Evolutionary conservation across 2,797 vertebrate species (phyloP).

Genomic region (Sphaeramia orbicularis): DNA sequence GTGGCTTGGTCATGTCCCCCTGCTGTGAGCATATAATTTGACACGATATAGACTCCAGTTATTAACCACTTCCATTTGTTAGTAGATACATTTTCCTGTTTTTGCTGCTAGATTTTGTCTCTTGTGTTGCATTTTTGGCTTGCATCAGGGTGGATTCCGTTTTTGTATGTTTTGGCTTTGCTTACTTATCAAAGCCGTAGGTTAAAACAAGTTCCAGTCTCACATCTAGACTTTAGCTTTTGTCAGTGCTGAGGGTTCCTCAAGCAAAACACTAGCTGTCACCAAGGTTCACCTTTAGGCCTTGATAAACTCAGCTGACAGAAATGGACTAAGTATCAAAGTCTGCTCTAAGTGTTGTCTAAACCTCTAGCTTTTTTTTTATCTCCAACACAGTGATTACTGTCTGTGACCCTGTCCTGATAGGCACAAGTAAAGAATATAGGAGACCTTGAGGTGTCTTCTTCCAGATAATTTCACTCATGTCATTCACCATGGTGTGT

Average conservation of each 20-base stretch:
- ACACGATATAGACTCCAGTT: slow-evolving; percentile 6
- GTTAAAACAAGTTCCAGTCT: slow-evolving; percentile 9
- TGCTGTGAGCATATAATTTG: slow-evolving; percentile 1
- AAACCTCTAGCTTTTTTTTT: slow-evolving; percentile 16
- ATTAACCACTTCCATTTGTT: slow-evolving; percentile 9
- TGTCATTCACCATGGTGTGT: slow-evolving; percentile 17
- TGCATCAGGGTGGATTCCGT: slow-evolving; percentile 22
- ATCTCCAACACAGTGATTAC: slow-evolving; percentile 26
- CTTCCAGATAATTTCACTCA: slow-evolving; percentile 36
- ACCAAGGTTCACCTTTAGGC: slow-evolving; percentile 36
- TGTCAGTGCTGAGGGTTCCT: background rate
- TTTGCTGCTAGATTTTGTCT: slow-evolving; percentile 10
- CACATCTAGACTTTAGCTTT: slow-evolving; percentile 2
- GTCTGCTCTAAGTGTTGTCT: slow-evolving; percentile 10
- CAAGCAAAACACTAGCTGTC: slow-evolving; percentile 36
- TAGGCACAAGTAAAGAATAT: slow-evolving; percentile 10
- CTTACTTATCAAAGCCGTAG: slow-evolving; percentile 30
- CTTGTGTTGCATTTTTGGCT: slow-evolving; percentile 30
- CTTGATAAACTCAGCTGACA: slow-evolving; percentile 34
- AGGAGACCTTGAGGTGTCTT: slow-evolving; percentile 22
- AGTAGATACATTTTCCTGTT: slow-evolving; percentile 15
- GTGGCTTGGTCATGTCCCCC: background rate
- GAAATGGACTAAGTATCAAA: slow-evolving; percentile 31
- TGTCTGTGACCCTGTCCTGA: slow-evolving; percentile 28
- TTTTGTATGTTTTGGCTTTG: slow-evolving; percentile 21